Conservation (phyloP, 64 coral and sea anemone species). For the Montipora sp. region DNA sequence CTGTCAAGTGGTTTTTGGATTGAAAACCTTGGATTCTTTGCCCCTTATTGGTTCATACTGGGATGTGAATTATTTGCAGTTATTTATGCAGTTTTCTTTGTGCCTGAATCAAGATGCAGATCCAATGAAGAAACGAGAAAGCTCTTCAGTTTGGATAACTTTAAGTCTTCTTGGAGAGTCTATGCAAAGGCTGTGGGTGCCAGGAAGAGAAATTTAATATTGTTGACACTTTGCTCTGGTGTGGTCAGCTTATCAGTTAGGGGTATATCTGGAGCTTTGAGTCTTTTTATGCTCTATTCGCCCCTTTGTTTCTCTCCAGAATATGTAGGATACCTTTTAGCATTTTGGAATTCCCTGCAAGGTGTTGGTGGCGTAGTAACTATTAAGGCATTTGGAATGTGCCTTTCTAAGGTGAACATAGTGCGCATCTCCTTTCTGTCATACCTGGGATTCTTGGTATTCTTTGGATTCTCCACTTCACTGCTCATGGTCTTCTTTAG, state of each 20-base stretch:
- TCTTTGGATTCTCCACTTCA: conserved; percentile 55
- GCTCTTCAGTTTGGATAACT: conserved; percentile 41
- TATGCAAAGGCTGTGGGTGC: conserved; percentile 20
- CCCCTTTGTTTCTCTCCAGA: conserved; percentile 86
- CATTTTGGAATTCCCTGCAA: conserved; percentile 52
- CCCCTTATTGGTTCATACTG: conserved; percentile 69
- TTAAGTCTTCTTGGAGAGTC: conserved; percentile 44
- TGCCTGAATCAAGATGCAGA: conserved; percentile 70
- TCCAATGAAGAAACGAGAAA: background rate
- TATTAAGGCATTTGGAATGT: conserved; percentile 78
- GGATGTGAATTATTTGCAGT: conserved; percentile 21
- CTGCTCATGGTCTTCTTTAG: conserved; percentile 55
- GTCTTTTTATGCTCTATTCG: conserved; percentile 77
- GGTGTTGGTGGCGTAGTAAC: conserved; percentile 71
- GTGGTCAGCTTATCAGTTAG: background rate
- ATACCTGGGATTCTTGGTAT: conserved; percentile 22
- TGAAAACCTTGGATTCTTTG: conserved; percentile 58
- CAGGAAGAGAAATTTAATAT: conserved; percentile 54
- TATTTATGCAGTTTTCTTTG: conserved; percentile 36
- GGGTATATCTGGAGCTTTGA: conserved; percentile 28
- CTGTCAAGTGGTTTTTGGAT: conserved; percentile 74
- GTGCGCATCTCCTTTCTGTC: conserved; percentile 65
- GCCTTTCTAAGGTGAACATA: conserved; percentile 59
- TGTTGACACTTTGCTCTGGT: conserved; percentile 62
- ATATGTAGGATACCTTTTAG: conserved; percentile 76